Base-by-base conservation (phyloP, 2,113 vertebrate genomes). In the Tupaia chinensis region DNA sequence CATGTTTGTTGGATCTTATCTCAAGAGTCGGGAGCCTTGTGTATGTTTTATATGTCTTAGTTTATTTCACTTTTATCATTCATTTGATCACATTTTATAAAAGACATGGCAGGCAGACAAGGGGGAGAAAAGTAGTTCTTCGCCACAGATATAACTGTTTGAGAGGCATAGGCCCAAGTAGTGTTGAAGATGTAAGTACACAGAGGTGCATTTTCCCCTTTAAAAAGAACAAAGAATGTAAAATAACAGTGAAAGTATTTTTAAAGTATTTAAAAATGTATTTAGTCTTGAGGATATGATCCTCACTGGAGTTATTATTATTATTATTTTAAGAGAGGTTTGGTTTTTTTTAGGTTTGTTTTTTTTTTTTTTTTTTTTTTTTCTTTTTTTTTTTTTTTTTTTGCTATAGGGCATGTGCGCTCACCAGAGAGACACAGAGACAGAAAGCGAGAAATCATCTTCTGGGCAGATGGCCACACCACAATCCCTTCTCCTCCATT, bases 1-100 rank as follows among this genome's bases (percentile, higher is more conserved):
- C 4, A 19, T 25, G 5, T 85, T 70, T 82, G 25, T 2, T 72
- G 22, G 29, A 34, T 77, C 80, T 91, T 22, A 61, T 83, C 93
- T 60, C 56, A 60, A 74, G 80, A 74, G 66, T 9, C 56, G 27
- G 13, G 19, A 23, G 8, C 29, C 77, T 34, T 54, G 3, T 25
- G 61, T 53, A 7, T 87, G 27, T 53, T 60, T 34, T 83, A 12
- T 87, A 44, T 87, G 22, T 76, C 32, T 84, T 69, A 32, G 22
- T 74, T 78, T 95, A 53, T 65, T n/a, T 94, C 68, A 54, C 81
- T 82, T 93, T 56, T 76, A 87, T 88, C 77, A 91, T 90, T 83
- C n/a, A 86, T 83, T 87, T 78, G 69, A 89, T 22, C 96, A 2
- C 61, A 83, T 73, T 66, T 94, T 94, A 53, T 17, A 69, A 89